Evolutionary conservation across 1,140 invertebrate genomes (phyloP), one percentile per base, ranked within the genome.

Genomic region (Maniola jurtina): DNA sequence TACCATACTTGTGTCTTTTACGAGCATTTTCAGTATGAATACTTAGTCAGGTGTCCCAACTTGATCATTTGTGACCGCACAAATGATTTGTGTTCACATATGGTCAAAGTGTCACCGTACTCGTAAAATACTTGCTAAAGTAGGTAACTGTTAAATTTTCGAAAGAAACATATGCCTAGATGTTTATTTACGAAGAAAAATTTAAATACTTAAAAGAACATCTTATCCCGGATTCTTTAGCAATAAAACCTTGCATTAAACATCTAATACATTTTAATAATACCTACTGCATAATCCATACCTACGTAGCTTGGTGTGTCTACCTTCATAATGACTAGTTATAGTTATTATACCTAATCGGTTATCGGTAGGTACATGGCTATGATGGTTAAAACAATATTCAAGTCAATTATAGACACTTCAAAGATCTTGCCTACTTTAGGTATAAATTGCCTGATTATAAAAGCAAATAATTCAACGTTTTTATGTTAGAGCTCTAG

Each of bases 361-460:
- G 35, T 38, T n/a, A 14, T 15, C 35, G 25, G 25, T 25, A 25
- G 4, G 25, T 25, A 25, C 25, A 25, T 4, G 52, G 15, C 13
- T 47, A 47, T 15, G 16, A 59, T 55, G 35, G 48, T n/a, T 56
- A 66, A 58, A 34, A 60, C 45, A 54, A 66, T 60, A 66, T 66
- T 34, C 57, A 66, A 52, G 45, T 45, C 45, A 60, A 66, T 59
- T 60, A 66, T 60, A 14, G 52, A 45, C 47, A 65, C 42, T 50
- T 68, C 25, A 56, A 68, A 68, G 57, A 64, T 68, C 66, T 65
- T 65, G 56, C 40, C 45, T 65, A 65, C 55, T 64, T 59, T 64
- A 57, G 45, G 40, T 63, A 68, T 54, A 64, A 68, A 64, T 64
- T 60, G 57, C 56, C 57, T 68, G 15, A 63, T 64, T 64, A 64